Evolutionary conservation across 2,797 vertebrate species (phyloP).

Genomic region (Synanceia verrucosa): DNA sequence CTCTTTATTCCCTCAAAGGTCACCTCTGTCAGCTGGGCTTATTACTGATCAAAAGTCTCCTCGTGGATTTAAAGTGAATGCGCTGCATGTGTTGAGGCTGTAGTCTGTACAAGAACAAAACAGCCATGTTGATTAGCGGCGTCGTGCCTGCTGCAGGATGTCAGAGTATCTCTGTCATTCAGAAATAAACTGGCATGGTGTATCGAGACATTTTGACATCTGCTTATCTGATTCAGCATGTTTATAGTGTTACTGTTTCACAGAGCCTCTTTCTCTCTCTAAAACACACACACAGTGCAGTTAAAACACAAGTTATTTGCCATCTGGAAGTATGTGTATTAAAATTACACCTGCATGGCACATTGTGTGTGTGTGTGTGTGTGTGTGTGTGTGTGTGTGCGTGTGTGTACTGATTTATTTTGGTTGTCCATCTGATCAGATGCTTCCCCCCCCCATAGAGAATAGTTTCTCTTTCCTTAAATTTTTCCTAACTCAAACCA

Average conservation of each 20-base stretch:
- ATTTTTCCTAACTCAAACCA: not conserved
- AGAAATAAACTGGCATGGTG: conserved; percentile 7
- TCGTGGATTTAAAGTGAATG: not conserved
- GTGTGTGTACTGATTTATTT: not conserved
- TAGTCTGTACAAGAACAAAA: not conserved
- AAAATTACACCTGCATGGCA: conserved; percentile 16
- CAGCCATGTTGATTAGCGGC: not conserved
- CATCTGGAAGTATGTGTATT: conserved; percentile 23
- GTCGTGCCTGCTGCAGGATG: not conserved
- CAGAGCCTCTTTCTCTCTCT: not conserved
- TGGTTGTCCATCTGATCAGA: not conserved
- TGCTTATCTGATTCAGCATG: conserved; percentile 1
- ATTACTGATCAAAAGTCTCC: not conserved
- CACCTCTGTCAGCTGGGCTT: not conserved
- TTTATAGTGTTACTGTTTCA: not conserved
- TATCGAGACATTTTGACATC: conserved; percentile 12
- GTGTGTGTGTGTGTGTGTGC: too few relatives aligned
- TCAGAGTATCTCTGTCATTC: conserved; percentile 18
- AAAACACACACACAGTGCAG: not conserved
- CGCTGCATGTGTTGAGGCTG: not conserved
- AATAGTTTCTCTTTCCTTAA: not conserved
- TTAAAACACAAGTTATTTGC: conserved; percentile 24
- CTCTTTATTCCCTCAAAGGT: conserved; percentile 3
- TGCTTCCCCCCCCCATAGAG: not conserved
- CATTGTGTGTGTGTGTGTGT: not conserved